phyloP scores from a whole-genome alignment of 2,888 invertebrate species.

The Nowickia ferox region DNA sequence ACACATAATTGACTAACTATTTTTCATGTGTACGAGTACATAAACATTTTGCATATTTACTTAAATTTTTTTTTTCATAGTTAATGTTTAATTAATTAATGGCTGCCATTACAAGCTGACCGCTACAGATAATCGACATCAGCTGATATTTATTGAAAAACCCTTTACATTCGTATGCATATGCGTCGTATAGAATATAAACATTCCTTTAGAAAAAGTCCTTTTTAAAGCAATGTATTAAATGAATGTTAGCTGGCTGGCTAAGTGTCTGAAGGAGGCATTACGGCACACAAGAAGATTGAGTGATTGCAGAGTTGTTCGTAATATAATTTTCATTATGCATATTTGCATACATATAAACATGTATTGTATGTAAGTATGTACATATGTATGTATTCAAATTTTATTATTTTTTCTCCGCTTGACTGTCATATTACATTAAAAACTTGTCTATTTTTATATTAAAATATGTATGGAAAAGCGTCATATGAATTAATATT shows the following conservation, averaged over 20 bases:
- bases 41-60: no score
- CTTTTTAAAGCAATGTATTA: conserved; percentile 42
- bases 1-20: no score
- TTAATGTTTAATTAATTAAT: no score
- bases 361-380: conserved; percentile 22
- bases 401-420: conserved; percentile 27
- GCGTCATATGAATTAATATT: conserved; percentile 24
- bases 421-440: conserved; percentile 11
- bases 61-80: no score
- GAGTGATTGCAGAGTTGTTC: neutral
- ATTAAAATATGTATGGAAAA: conserved; percentile 8
- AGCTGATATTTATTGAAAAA: no score
- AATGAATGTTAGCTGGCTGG: neutral
- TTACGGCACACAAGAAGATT: neutral
- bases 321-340: conserved; percentile 46
- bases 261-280: conserved; percentile 1
- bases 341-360: conserved; percentile 39
- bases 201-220: conserved; percentile 21
- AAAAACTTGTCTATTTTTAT: neutral
- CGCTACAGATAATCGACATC: no score
- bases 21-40: no score
- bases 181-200: neutral
- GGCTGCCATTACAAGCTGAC: no score
- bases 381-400: conserved; percentile 32
- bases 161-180: neutral